A percentile compares a stretch with the other conserved stretches of the same genome.
phyloP scores from a whole-genome alignment of 2,797 vertebrate genomes.

The Hafferia zeledoni region DNA sequence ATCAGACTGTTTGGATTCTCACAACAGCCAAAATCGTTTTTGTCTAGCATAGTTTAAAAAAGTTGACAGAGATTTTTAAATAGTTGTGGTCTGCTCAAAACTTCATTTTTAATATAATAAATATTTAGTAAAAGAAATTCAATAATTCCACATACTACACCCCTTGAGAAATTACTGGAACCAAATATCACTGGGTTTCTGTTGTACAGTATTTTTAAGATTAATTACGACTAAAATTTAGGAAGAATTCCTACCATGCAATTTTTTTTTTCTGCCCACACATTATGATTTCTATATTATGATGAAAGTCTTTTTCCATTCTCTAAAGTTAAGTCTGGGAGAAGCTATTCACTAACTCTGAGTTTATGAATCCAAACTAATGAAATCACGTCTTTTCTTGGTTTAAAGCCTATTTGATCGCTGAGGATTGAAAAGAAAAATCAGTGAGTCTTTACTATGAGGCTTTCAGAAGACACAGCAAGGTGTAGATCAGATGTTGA shows the following conservation, averaged over 20 bases:
- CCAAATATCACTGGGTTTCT: background rate
- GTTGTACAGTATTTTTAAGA: background rate
- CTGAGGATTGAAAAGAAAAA: slow-evolving; percentile 28
- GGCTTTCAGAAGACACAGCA: background rate
- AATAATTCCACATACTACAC: background rate
- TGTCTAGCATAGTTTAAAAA: background rate
- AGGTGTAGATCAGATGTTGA: slow-evolving; percentile 8
- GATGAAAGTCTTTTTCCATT: background rate
- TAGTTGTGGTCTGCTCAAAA: background rate
- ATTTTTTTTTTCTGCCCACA: background rate
- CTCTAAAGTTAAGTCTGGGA: background rate
- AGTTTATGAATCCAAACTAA: slow-evolving; percentile 39
- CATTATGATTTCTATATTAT: background rate
- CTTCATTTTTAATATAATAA: background rate
- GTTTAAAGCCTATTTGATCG: slow-evolving; percentile 38
- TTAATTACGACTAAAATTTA: background rate
- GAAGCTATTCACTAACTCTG: background rate
- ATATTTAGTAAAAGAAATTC: background rate
- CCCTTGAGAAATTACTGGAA: background rate
- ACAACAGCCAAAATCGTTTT: background rate
- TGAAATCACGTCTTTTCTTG: slow-evolving; percentile 40
- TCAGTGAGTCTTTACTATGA: background rate
- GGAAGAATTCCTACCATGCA: background rate
- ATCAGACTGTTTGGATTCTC: background rate
- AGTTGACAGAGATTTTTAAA: background rate